phyloP scores from a whole-genome alignment of 2,888 invertebrate species.

The Trachelus tabidus region DNA sequence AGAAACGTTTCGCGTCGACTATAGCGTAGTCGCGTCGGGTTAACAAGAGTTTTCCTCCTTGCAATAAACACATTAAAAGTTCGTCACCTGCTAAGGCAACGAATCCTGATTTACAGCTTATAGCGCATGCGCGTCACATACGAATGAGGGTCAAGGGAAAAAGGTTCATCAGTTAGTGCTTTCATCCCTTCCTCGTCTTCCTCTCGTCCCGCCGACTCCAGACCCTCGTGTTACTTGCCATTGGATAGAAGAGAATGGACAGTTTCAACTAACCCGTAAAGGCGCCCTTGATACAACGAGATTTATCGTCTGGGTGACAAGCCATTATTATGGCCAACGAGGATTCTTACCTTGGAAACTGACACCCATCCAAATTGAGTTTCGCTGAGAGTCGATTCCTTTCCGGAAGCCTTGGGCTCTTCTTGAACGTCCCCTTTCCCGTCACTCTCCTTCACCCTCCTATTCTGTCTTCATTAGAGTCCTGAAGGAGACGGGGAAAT shows the following conservation, averaged over 20 bases:
- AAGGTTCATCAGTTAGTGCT: slow-evolving; percentile 28
- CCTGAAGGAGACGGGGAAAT: too few relatives aligned
- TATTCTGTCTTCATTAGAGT: too few relatives aligned
- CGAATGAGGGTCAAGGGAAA: slow-evolving; percentile 16
- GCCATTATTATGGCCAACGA: too few relatives aligned
- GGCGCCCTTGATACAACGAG: slow-evolving; percentile 24
- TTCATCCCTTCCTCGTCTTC: slow-evolving; percentile 6
- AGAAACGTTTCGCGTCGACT: too few relatives aligned
- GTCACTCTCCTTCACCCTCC: too few relatives aligned
- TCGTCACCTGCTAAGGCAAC: too few relatives aligned
- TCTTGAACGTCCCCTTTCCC: too few relatives aligned
- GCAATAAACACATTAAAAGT: too few relatives aligned
- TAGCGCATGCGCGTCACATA: slow-evolving; percentile 18
- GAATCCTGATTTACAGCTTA: slow-evolving; percentile 2
- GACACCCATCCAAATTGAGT: too few relatives aligned
- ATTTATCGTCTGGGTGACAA: slow-evolving; percentile 21
- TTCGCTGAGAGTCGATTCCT: slow-evolving; percentile 14
- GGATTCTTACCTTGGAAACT: too few relatives aligned
- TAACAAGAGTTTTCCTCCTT: too few relatives aligned
- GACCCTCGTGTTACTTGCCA: slow-evolving; percentile 12
- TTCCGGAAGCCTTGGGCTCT: slow-evolving; percentile 18
- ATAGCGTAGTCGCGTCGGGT: too few relatives aligned
- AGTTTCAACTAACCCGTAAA: slow-evolving; percentile 22
- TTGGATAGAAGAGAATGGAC: slow-evolving; percentile 22
- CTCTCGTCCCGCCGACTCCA: neutral